These are phyloP conservation scores for Mareca strepera DNA, from an alignment of 2,797 vertebrate genomes.

Conservation along the genomic window DNA sequence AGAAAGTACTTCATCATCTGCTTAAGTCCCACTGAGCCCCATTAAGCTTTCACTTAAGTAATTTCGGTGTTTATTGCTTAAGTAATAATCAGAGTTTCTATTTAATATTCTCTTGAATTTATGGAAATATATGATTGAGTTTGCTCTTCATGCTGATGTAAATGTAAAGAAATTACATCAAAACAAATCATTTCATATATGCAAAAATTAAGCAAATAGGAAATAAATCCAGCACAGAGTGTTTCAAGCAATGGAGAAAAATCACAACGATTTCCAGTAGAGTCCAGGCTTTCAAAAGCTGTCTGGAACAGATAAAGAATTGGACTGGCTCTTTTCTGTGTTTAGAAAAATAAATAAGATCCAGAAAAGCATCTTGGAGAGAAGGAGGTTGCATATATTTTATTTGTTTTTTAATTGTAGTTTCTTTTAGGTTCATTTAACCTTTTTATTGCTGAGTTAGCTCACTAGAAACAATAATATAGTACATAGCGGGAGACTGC, in stretches of 20 bases:
- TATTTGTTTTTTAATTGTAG: not conserved
- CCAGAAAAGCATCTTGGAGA: not conserved
- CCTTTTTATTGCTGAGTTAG: not conserved
- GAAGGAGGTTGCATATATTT: not conserved
- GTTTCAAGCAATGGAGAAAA: not conserved
- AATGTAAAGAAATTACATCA: not conserved
- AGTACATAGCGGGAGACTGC: not conserved
- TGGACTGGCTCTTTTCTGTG: not conserved
- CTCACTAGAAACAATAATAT: not conserved
- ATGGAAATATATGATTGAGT: slow-evolving; percentile 5
- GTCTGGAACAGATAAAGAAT: not conserved
- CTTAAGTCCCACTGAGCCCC: not conserved
- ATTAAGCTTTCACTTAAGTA: slow-evolving; percentile 39
- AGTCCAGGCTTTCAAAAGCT: not conserved
- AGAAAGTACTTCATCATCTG: slow-evolving; percentile 28
- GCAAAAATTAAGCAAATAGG: not conserved
- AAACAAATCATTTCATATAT: not conserved
- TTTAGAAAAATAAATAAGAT: not conserved
- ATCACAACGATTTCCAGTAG: not conserved
- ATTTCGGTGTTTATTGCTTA: slow-evolving; percentile 9
- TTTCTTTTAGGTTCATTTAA: not conserved
- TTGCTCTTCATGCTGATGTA: not conserved
- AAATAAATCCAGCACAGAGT: not conserved
- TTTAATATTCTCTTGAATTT: slow-evolving; percentile 21
- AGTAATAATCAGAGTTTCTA: slow-evolving; percentile 30